phyloP scores from a whole-genome alignment of 2,113 vertebrate genomes.

The Pseudolaguvia tuberculata region DNA sequence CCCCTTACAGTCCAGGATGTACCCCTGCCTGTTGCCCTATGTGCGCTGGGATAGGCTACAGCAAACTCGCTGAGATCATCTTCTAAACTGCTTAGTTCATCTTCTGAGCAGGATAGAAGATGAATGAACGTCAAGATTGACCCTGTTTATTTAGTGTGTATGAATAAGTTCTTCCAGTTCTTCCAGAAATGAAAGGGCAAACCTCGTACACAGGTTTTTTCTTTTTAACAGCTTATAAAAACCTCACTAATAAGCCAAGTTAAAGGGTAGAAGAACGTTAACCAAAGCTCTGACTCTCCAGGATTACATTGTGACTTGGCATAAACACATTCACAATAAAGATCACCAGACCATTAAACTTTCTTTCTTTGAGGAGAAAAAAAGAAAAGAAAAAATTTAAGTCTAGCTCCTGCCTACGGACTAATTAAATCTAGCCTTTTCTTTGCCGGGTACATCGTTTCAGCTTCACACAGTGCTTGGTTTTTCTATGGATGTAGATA shows the following conservation, averaged over 20 bases:
- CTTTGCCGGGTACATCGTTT: not conserved
- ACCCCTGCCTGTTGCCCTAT: no score
- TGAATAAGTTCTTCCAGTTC: not conserved
- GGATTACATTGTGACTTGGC: not conserved
- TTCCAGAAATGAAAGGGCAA: not conserved
- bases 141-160: not conserved
- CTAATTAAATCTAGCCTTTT: slow-evolving; percentile 22
- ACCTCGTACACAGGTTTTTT: not conserved
- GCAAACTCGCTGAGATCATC: no score
- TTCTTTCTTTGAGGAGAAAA: not conserved
- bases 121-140: no score
- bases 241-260: slow-evolving; percentile 1
- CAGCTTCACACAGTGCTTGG: not conserved
- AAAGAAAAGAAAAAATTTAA: not conserved
- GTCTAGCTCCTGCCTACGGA: slow-evolving; percentile 12
- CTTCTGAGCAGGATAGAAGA: no score
- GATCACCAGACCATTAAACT: not conserved
- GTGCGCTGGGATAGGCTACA: no score
- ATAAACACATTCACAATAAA: not conserved
- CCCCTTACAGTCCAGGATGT: no score
- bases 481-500: slow-evolving; percentile 30
- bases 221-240: not conserved
- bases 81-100: no score
- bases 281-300: not conserved
- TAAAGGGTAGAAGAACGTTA: not conserved